Base-by-base conservation (phyloP, 2,113 vertebrate species). In the Amphiprion percula region DNA sequence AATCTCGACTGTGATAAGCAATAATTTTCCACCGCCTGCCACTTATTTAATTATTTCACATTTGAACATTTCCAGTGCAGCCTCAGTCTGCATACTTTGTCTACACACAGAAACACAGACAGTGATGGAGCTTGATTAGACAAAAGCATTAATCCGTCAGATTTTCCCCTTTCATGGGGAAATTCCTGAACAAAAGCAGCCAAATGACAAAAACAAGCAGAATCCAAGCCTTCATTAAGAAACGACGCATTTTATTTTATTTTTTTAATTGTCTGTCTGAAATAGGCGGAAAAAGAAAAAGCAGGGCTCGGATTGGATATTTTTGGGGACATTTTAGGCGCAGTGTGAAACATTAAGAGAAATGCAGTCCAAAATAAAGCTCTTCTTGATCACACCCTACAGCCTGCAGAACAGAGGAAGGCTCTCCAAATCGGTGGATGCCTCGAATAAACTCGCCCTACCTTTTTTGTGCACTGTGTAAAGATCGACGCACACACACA, bases 371-470 rank as follows among this genome's bases (percentile, higher is more conserved):
- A 24, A 37, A 79, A 80, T 90, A 79, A 83, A 91, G 88, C 83
- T 86, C 80, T 8, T 72, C 70, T 79, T 64, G 95, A 95, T 96
- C 95, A 94, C 95, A 96, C 95, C 95, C 96, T 95, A 91, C 92
- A 94, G 85, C 90, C 95, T 94, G 94, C 96, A 96, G 94, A 95
- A 96, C 93, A 87, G 88, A 93, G 94, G 78, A 82, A 72, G 33
- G 67, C 68, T 74, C 68, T 90, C 82, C 69, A 49, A 76, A 76
- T 72, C 65, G 24, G 77, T 47, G 81, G 64, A 68, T 83, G 86
- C 80, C 87, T 87, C 66, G 80, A 82, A 82, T 82, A 78, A 90
- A 88, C 84, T 81, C 83, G 49, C 79, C 74, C 80, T 77, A 82
- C 74, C 78, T 91, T 77, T 12, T 15, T 47, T 47, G 0, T 84